Conservation (phyloP, 2,888 invertebrate species). For the Dendrolimus pini region DNA sequence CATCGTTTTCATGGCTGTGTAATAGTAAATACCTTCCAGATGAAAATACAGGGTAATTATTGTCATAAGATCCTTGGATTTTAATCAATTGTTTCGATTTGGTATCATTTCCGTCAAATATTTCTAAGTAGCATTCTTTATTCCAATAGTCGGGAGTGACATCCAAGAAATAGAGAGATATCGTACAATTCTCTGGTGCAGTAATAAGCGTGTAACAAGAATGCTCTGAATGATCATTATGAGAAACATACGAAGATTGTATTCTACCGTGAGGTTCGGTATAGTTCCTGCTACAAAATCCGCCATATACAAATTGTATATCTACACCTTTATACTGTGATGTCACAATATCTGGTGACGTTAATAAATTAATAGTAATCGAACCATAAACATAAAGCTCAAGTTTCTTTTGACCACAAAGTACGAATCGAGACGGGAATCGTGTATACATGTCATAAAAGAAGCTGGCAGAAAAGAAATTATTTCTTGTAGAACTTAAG, state of each 20-base stretch:
- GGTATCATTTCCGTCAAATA: constrained; percentile 49
- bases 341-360: constrained; percentile 34
- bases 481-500: constrained; percentile 23
- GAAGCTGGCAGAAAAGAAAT: constrained; percentile 28
- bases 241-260: constrained; percentile 30
- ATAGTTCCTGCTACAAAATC: constrained; percentile 79
- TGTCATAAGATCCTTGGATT: constrained; percentile 22
- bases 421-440: constrained; percentile 25
- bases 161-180: constrained; percentile 79
- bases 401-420: constrained; percentile 38
- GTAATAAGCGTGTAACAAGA: constrained; percentile 81
- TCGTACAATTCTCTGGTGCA: constrained; percentile 79
- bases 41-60: constrained; percentile 77
- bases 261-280: constrained; percentile 83
- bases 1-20: constrained; percentile 45
- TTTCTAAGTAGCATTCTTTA: constrained; percentile 45
- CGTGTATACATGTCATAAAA: constrained; percentile 19
- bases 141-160: constrained; percentile 33
- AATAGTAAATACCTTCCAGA: constrained; percentile 80
- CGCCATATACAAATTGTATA: constrained; percentile 76
- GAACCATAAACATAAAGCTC: constrained; percentile 45
- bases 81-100: constrained; percentile 27
- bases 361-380: constrained; percentile 37
- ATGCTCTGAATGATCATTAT: neutral
- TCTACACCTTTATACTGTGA: constrained; percentile 78